Percentiles rank a stretch among this genome's conserved stretches.
phyloP scores from a whole-genome alignment of 2,888 invertebrate species.

The Xestia xanthographa region DNA sequence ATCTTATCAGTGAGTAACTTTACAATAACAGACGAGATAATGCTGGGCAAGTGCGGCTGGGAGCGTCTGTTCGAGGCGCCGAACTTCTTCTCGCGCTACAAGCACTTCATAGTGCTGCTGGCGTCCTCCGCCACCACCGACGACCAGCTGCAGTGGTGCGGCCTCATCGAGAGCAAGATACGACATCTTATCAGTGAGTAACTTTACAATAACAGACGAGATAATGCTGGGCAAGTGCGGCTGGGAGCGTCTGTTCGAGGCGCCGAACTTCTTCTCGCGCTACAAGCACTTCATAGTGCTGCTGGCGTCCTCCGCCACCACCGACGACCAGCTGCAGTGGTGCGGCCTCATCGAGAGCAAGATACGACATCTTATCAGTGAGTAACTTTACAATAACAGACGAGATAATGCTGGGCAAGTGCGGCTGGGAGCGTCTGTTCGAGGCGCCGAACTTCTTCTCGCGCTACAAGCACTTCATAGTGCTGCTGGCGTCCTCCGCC shows the following conservation, averaged over 20 bases:
- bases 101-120: too few species aligned
- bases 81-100: too few species aligned
- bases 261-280: conserved; percentile 95
- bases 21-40: too few species aligned
- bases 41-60: too few species aligned
- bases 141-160: too few species aligned
- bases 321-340: conserved; percentile 98
- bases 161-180: too few species aligned
- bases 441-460: conserved; percentile 96
- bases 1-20: too few species aligned
- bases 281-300: conserved; percentile 99
- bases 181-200: too few species aligned
- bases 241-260: conserved; percentile 98
- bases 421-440: conserved; percentile 97
- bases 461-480: conserved; percentile 98
- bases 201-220: too few species aligned
- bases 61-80: too few species aligned
- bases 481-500: conserved; percentile 95
- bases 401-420: conserved; percentile 97
- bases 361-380: conserved; percentile 96
- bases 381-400: too few species aligned
- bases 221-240: conserved; percentile 96
- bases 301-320: conserved; percentile 94
- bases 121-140: too few species aligned
- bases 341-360: conserved; percentile 99